phyloP scores from a whole-genome alignment of 2,113 vertebrate genomes.

The Cygnus atratus region DNA sequence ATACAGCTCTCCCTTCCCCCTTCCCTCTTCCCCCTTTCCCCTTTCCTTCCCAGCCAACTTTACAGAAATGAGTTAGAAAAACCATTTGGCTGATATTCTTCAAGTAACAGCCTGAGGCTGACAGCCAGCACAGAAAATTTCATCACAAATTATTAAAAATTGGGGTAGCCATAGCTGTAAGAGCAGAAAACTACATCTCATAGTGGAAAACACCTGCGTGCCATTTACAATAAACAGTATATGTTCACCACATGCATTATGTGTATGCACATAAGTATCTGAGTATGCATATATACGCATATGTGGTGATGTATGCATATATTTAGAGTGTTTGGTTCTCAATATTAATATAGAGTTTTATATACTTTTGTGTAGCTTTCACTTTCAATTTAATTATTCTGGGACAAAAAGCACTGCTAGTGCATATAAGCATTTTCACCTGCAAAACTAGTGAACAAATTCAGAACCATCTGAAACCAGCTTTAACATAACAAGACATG shows the following conservation, averaged over 20 bases:
- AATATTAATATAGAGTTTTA: background rate
- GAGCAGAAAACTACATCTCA: background rate
- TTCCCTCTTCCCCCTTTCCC: too few relatives aligned
- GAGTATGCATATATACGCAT: background rate
- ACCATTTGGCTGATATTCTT: conserved; percentile 16
- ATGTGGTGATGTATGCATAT: background rate
- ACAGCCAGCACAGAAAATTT: conserved; percentile 29
- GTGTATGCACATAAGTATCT: background rate
- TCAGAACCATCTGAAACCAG: background rate
- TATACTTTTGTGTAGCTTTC: background rate
- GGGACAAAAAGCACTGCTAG: background rate
- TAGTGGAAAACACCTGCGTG: background rate
- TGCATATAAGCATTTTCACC: background rate
- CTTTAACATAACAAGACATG: background rate
- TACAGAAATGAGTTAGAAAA: conserved; percentile 27
- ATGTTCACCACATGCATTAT: background rate
- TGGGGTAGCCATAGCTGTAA: background rate
- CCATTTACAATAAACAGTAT: background rate
- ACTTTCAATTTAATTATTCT: background rate
- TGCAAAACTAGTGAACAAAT: background rate
- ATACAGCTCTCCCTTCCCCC: too few relatives aligned
- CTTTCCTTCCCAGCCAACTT: background rate
- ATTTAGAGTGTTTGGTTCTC: background rate
- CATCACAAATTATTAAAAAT: conserved; percentile 14
- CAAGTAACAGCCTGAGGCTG: conserved; percentile 13